Evolutionary conservation across 2,113 vertebrate genomes (phyloP).

Genomic region (Siniperca knerii): DNA sequence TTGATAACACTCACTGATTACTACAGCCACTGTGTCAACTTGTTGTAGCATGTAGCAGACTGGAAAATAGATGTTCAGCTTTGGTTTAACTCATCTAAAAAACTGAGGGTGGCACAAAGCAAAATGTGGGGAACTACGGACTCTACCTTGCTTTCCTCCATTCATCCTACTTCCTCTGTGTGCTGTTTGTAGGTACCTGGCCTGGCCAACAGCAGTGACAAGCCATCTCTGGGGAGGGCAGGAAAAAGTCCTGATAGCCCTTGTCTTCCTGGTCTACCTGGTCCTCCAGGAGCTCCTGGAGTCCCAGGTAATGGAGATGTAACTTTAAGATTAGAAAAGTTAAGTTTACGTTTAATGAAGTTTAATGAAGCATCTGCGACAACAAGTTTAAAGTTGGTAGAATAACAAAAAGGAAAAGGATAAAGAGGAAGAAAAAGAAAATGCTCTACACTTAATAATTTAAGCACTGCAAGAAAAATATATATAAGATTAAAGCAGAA

Average conservation of each 20-base stretch:
- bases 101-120: too few relatives aligned
- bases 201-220: constrained; percentile 82
- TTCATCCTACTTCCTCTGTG: neutral
- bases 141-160: neutral
- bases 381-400: neutral
- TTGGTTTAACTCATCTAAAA: neutral
- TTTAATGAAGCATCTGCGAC: neutral
- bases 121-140: neutral
- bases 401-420: neutral
- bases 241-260: constrained; percentile 76
- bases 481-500: neutral
- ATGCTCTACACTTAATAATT: neutral
- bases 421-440: neutral
- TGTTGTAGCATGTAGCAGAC: neutral
- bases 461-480: neutral
- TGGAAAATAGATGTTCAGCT: neutral
- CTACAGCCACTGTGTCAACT: neutral
- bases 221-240: constrained; percentile 68
- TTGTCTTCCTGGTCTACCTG: constrained; percentile 67
- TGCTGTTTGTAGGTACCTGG: constrained; percentile 56
- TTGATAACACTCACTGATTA: too few relatives aligned
- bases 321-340: neutral
- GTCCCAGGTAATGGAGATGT: constrained; percentile 77
- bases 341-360: neutral
- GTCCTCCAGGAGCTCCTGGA: constrained; percentile 79